Percentiles rank a stretch among this genome's conserved stretches.
Evolutionary conservation across 2,113 vertebrate species (phyloP).

Genomic region (Corythaeola cristata): DNA sequence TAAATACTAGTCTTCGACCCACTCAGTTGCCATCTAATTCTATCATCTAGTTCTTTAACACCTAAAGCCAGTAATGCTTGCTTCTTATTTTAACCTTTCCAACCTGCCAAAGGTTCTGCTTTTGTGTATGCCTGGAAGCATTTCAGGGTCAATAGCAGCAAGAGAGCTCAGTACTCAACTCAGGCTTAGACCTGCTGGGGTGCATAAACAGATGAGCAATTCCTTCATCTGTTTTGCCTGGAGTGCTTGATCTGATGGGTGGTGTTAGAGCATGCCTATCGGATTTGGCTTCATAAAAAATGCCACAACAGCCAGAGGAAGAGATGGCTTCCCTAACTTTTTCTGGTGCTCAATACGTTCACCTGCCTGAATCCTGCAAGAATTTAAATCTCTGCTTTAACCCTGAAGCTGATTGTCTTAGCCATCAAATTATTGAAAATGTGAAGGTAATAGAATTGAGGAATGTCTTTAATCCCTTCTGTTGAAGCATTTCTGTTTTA

Average conservation of each 20-base stretch:
- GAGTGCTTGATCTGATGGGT: not conserved
- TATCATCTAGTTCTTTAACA: not conserved
- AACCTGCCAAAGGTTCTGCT: not conserved
- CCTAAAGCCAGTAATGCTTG: not conserved
- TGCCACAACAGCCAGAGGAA: not conserved
- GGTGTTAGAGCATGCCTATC: not conserved
- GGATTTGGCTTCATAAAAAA: not conserved
- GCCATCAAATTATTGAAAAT: not conserved
- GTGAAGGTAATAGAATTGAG: not conserved
- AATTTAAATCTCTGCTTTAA: not conserved
- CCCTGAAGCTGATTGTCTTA: not conserved
- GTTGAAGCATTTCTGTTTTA: not conserved
- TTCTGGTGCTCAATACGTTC: not conserved
- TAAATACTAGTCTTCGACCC: not conserved
- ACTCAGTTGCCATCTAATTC: not conserved
- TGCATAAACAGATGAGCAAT: not conserved
- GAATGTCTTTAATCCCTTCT: not conserved
- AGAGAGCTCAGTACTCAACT: not conserved
- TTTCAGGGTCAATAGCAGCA: not conserved
- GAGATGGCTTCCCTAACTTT: not conserved
- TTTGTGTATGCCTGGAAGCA: not conserved
- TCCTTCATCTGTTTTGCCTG: not conserved
- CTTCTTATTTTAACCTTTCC: not conserved
- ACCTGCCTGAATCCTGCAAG: not conserved
- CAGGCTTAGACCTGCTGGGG: not conserved